Evolutionary conservation across 2,113 vertebrate species (phyloP), one percentile per base, ranked within the genome.

Genomic region (Cochlearius cochlearius): DNA sequence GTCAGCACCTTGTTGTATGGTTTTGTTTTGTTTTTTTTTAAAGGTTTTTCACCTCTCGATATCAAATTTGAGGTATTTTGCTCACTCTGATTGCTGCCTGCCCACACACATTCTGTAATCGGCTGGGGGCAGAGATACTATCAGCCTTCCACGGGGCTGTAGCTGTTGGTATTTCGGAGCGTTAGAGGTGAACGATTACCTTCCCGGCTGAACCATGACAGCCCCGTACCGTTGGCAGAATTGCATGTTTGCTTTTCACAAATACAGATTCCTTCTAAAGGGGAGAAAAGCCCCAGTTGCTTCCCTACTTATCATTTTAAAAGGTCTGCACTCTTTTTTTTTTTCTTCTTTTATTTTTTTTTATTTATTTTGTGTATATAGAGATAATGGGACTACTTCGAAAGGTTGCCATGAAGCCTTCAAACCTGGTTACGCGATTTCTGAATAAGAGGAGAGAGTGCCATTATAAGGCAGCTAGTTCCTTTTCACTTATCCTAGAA

Each of bases 281-380:
- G 67, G 26, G 26, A 39, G 56, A 55, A 75, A 38, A 71, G 32
- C 25, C 50, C 19, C 36, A 11, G 38, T 34, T 59, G 52, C n/a
- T 74, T 66, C 41, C 14, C 36, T 56, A 1, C 49, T 56, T 43
- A 14, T 14, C 9, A 10, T 80, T 84, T 15, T 30, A 32, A 68
- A 68, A 85, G 39, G 19, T 69, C 82, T 43, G 43, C 27, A 34
- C n/a, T 80, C 9, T 22, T 12, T 43, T 25, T 34, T 15, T 21
- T 4, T 16, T 45, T 5, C 4, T 22, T 18, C 2, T 9, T 34
- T 14, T 14, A 2, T 8, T 13, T 4, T 11, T 14, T 53, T 56
- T 13, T n/a, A 27, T 45, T 7, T 71, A 14, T 50, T 22, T 72
- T 41, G 11, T 86, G 39, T 38, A 5, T 47, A 5, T 25, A 23